phyloP scores from a whole-genome alignment of 2,113 vertebrate genomes.

The Taurulus bubalis region DNA sequence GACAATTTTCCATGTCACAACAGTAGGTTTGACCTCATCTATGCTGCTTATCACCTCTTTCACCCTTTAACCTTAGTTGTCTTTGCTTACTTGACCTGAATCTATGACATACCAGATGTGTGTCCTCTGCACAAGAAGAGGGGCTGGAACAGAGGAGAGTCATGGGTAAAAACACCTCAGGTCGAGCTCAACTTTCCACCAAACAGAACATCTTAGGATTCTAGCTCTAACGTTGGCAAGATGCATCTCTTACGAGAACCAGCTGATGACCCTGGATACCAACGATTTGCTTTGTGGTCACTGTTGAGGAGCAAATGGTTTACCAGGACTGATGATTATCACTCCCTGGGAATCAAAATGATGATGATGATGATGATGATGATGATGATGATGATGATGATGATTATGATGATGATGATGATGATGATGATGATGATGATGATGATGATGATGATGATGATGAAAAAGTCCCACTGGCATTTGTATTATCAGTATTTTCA shows the following conservation, averaged over 20 bases:
- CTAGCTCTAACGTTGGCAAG: slow-evolving; percentile 20
- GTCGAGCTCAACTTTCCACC: slow-evolving; percentile 8
- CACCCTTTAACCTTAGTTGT: not conserved
- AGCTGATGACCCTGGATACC: slow-evolving; percentile 28
- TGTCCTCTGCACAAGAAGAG: slow-evolving; percentile 16
- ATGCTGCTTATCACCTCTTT: not conserved
- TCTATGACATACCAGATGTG: not conserved
- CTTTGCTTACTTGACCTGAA: slow-evolving; percentile 1
- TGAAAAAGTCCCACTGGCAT: too few species aligned
- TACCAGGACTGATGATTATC: slow-evolving; percentile 23
- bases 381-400: not conserved
- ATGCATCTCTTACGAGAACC: slow-evolving; percentile 34
- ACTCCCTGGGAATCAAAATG: slow-evolving; percentile 13
- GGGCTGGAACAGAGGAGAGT: not conserved
- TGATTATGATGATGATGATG: too few species aligned
- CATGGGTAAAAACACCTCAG: not conserved
- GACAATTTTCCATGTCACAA: not conserved
- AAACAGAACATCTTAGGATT: slow-evolving; percentile 15
- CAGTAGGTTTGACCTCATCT: not conserved
- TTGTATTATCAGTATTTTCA: not conserved
- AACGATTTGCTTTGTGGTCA: slow-evolving; percentile 35
- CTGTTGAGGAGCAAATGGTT: slow-evolving; percentile 24
- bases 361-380: not conserved
- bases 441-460: not conserved
- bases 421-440: not conserved